Conservation (phyloP, 2,797 vertebrate species). For the Strix occidentalis region DNA sequence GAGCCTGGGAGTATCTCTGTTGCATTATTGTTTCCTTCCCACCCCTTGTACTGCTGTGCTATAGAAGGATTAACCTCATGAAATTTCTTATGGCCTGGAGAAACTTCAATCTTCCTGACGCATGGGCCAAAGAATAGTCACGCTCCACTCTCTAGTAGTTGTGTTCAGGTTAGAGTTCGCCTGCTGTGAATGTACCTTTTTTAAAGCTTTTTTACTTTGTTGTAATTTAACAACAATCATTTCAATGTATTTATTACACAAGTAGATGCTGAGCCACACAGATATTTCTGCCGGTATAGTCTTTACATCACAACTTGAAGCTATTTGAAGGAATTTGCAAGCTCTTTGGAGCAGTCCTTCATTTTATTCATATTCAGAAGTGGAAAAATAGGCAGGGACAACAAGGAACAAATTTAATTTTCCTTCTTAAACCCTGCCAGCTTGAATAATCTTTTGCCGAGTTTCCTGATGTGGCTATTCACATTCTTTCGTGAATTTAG, state of each 20-base stretch:
- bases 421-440: slow-evolving; percentile 29
- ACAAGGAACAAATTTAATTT: slow-evolving; percentile 45
- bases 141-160: background rate
- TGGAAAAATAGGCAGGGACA: slow-evolving; percentile 38
- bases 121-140: background rate
- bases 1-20: background rate
- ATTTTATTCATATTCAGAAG: slow-evolving; percentile 18
- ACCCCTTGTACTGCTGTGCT: background rate
- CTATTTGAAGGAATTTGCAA: background rate
- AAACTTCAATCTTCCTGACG: background rate
- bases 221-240: background rate
- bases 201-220: background rate
- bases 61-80: background rate
- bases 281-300: background rate
- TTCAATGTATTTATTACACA: background rate
- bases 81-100: background rate
- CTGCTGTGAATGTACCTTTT: background rate
- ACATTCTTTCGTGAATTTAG: slow-evolving; percentile 42
- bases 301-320: slow-evolving; percentile 20
- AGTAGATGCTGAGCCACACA: background rate
- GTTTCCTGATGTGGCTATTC: slow-evolving; percentile 55
- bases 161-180: background rate
- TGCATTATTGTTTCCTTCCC: background rate
- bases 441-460: slow-evolving; percentile 17
- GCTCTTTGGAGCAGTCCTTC: background rate